phyloP scores from a whole-genome alignment of 2,797 vertebrate species.

The Emydoidea blandingii region DNA sequence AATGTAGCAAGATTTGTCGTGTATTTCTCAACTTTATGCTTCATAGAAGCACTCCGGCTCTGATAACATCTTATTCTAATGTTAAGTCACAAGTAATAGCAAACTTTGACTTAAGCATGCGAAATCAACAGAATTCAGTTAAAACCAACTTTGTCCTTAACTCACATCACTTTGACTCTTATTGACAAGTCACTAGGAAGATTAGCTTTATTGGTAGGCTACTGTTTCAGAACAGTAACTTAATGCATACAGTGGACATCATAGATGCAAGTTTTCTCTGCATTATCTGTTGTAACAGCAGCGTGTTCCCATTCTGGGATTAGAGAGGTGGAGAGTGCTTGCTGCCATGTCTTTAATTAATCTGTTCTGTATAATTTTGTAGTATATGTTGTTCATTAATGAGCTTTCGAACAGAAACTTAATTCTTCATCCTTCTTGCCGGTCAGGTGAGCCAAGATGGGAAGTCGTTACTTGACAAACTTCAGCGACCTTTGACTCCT shows the following conservation, averaged over 20 bases:
- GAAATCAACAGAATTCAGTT: not conserved
- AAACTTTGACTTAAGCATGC: not conserved
- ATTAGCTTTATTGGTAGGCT: not conserved
- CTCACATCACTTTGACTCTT: not conserved
- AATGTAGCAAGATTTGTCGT: not conserved
- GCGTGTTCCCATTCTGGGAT: not conserved
- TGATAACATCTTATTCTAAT: not conserved
- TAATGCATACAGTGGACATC: not conserved
- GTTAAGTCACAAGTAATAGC: not conserved
- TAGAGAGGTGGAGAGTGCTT: not conserved
- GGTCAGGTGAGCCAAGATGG: constrained; percentile 96
- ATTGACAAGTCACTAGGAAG: not conserved
- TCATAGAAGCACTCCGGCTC: not conserved
- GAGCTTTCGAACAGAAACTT: not conserved
- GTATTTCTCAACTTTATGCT: not conserved
- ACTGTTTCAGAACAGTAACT: not conserved
- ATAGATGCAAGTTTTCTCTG: not conserved
- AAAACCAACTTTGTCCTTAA: not conserved
- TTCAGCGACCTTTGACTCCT: constrained; percentile 95
- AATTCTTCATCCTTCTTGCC: not conserved
- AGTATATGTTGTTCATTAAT: not conserved
- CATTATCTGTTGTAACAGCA: not conserved
- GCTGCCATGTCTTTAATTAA: not conserved
- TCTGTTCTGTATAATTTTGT: not conserved
- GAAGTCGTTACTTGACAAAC: constrained; percentile 95